Percentiles rank a stretch among this genome's conserved stretches.
phyloP scores from a whole-genome alignment of 1,140 invertebrate genomes.

The Aphis craccivora region DNA sequence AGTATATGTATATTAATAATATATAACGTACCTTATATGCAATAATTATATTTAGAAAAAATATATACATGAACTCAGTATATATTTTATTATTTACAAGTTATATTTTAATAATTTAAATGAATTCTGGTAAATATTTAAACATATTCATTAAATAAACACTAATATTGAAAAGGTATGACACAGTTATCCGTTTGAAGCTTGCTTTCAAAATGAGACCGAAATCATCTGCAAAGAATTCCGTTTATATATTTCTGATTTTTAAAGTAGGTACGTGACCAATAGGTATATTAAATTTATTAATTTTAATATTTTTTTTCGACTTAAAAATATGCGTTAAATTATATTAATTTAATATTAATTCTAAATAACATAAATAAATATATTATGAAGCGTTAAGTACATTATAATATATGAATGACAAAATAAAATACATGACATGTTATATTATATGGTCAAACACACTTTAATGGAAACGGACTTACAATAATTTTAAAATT shows the following conservation, averaged over 20 bases:
- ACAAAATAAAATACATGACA: too few relatives aligned
- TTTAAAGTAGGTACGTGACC: not conserved
- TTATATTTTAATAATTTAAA: not conserved
- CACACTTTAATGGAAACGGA: not conserved
- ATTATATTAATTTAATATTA: not conserved
- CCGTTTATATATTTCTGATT: not conserved
- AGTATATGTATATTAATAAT: too few relatives aligned
- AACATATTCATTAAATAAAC: not conserved
- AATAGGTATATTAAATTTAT: not conserved
- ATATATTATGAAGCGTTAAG: not conserved
- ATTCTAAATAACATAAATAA: not conserved
- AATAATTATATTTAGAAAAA: not conserved
- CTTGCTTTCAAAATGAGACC: not conserved
- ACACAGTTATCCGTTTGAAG: not conserved
- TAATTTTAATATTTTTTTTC: not conserved
- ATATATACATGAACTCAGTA: not conserved
- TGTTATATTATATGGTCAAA: not conserved
- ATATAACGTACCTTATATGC: not conserved
- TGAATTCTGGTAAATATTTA: not conserved
- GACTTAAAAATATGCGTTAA: not conserved
- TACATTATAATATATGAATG: too few relatives aligned
- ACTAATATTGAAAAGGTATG: not conserved
- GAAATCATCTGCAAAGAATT: not conserved
- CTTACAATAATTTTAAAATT: not conserved
- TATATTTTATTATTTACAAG: not conserved